Evolutionary conservation across 53 echinoderm and acorn worm genomes (phyloP), one percentile per base, ranked within the genome.

Genomic region (Hippasteria phrygiana): DNA sequence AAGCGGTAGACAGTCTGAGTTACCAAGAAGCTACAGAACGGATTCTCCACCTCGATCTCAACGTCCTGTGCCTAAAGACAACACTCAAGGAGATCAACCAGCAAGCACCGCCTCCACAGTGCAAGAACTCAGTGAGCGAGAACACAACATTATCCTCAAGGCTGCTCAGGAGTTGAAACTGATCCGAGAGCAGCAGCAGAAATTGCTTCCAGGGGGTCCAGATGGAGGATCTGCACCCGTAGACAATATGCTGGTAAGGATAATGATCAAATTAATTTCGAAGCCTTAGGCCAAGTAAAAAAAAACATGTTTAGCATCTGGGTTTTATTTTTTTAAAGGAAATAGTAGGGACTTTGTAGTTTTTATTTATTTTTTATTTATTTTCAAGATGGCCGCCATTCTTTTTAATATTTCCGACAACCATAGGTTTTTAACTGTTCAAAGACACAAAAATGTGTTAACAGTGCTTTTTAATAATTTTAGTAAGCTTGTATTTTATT

Each of bases 111-210:
- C 91, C 42, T 71, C 86, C 37, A 69, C 87, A 27, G 78, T 87
- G 69, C 87, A 91, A 71, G 91, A 78, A 32, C 70, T 87, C 16
- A 87, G 87, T 31, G 78, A 77, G 41, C 67, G 78, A 16, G 76
- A 87, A 4, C 77, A 87, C 27, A 62, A 87, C 69, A 87, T 91
- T n/a, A 87, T 87, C 71, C 77, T 62, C 29, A 91, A 91, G 87
- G 88, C 88, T 36, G 92, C 92, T 11, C 88, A 92, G 20, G 92
- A 92, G 41, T 41, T 92, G 38, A 92, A 88, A 59, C 62, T 88
- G 73, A 92, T 92, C 72, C 55, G 88, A 80, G 92, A 81, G 40
- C 88, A 88, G 63, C 88, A 92, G 72, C 39, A 88, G 62, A 81
- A 88, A 31, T 46, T 91, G 4, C 87, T 66, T 27, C 88, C 84